Evolutionary conservation across 1,140 invertebrate species (phyloP).

Genomic region (Helicoverpa armigera): DNA sequence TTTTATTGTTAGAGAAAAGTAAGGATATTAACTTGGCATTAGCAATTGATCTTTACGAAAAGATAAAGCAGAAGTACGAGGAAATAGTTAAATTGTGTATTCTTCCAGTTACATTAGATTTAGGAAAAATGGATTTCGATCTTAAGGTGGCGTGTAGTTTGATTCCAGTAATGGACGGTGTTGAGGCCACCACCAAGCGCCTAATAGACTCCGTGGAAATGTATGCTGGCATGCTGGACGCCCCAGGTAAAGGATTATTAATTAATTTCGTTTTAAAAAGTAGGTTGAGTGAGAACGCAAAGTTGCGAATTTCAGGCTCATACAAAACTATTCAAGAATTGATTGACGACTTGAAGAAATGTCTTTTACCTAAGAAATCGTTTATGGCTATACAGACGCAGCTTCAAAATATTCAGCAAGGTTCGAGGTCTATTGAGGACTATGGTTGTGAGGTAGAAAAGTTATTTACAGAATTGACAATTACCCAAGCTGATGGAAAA

Average conservation of each 20-base stretch:
- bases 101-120: background rate
- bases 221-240: conserved; percentile 21
- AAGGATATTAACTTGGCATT: background rate
- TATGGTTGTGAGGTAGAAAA: conserved; percentile 19
- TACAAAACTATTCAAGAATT: background rate
- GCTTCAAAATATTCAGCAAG: background rate
- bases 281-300: conserved; percentile 3
- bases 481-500: background rate
- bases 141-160: conserved; percentile 17
- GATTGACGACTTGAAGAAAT: background rate
- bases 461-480: conserved; percentile 15
- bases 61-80: background rate
- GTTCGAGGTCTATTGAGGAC: background rate
- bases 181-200: background rate
- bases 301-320: background rate
- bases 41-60: background rate
- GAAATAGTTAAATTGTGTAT: conserved; percentile 3
- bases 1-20: background rate
- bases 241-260: background rate
- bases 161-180: conserved; percentile 2
- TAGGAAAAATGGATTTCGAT: conserved; percentile 7
- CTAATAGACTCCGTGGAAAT: conserved; percentile 16
- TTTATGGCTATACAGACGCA: background rate
- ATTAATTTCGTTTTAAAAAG: conserved; percentile 22
- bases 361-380: background rate